phyloP scores from a whole-genome alignment of 2,113 vertebrate species.

The Sceloporus tristichus region DNA sequence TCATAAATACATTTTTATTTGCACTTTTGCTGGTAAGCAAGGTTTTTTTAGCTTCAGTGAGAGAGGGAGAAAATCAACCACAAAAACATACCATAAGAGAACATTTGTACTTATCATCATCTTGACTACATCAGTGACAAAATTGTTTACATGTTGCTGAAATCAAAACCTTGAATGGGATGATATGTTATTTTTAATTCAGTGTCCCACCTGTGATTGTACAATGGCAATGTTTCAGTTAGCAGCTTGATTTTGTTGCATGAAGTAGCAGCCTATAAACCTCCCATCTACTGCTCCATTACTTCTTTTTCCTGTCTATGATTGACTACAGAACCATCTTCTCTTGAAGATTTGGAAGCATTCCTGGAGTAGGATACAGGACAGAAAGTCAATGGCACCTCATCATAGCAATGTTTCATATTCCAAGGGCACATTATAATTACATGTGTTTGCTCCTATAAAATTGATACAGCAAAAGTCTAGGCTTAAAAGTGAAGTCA shows the following conservation, averaged over 20 bases:
- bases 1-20: constrained; percentile 6
- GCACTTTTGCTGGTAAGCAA: constrained; percentile 6
- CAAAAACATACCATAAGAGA: background rate
- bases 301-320: background rate
- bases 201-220: background rate
- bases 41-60: background rate
- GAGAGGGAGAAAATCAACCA: too few species aligned
- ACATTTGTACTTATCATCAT: background rate
- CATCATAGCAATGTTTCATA: background rate
- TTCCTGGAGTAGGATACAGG: background rate
- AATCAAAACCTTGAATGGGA: background rate
- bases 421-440: background rate
- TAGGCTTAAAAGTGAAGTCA: background rate
- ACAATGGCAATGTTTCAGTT: background rate
- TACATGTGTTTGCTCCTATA: too few species aligned
- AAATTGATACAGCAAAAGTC: background rate
- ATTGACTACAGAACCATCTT: too few species aligned
- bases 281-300: background rate
- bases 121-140: background rate
- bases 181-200: constrained; percentile 1
- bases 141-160: background rate
- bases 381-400: background rate
- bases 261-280: background rate
- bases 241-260: constrained; percentile 1
- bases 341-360: background rate